Percentiles rank a stretch among this genome's conserved stretches.
phyloP scores from a whole-genome alignment of 2,888 invertebrate species.

The Mythimna pallens region DNA sequence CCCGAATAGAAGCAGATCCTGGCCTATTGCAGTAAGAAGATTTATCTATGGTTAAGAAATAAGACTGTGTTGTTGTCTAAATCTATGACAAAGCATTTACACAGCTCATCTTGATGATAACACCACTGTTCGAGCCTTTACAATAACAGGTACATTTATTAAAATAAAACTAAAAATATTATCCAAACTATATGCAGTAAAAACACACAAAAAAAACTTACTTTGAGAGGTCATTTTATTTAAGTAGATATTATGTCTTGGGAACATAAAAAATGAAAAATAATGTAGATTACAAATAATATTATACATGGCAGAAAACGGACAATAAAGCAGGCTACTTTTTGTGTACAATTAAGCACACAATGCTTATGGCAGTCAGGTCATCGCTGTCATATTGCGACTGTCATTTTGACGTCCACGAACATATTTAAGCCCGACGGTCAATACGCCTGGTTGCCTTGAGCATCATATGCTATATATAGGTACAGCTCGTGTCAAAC shows the following conservation, averaged over 20 bases:
- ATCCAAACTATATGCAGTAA: constrained; percentile 32
- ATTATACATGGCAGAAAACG: constrained; percentile 35
- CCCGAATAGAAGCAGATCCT: background rate
- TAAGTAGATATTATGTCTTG: constrained; percentile 23
- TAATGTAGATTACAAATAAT: constrained; percentile 27
- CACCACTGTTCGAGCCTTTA: constrained; percentile 8
- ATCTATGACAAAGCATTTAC: background rate
- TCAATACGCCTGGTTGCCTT: background rate
- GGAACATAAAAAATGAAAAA: constrained; percentile 26
- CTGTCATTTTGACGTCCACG: constrained; percentile 17
- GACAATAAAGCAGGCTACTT: constrained; percentile 16
- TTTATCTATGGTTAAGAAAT: background rate
- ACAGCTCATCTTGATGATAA: background rate
- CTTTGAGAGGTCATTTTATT: constrained; percentile 8
- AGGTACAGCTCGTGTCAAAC: constrained; percentile 16
- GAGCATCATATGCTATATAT: constrained; percentile 19
- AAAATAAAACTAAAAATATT: background rate
- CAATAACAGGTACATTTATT: constrained; percentile 20
- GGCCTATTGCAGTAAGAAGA: background rate
- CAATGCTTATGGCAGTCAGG: constrained; percentile 23
- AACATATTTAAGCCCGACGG: constrained; percentile 5
- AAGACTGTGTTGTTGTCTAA: too few relatives aligned
- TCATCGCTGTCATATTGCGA: background rate
- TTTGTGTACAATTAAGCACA: constrained; percentile 29
- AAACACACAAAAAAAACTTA: background rate